Conservation (phyloP, 1,140 invertebrate genomes). For the Sminthurinus signatus region DNA sequence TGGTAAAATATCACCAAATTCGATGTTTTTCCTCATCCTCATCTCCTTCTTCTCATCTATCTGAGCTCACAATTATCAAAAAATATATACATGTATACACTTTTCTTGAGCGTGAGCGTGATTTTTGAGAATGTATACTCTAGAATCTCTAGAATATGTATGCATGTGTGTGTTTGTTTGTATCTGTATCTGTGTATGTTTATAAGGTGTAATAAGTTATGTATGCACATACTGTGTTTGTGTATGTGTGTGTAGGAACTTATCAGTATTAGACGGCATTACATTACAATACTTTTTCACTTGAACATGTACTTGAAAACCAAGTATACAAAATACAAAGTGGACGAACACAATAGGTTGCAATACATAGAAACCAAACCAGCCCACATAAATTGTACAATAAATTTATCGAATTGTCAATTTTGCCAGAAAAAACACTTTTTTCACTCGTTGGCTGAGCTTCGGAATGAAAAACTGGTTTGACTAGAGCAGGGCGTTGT, state of each 20-base stretch:
- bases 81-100: constrained; percentile 6
- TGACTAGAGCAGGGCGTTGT: constrained; percentile 37
- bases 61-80: too few relatives aligned
- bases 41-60: constrained; percentile 4
- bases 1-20: constrained; percentile 37
- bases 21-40: constrained; percentile 1
- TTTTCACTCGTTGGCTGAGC: constrained; percentile 24
- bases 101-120: constrained; percentile 14
- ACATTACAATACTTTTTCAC: too few relatives aligned
- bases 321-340: not conserved
- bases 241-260: too few relatives aligned
- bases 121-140: too few relatives aligned
- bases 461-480: constrained; percentile 35
- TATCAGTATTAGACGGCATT: too few relatives aligned
- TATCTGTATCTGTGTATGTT: too few relatives aligned
- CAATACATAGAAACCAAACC: constrained; percentile 15
- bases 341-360: constrained; percentile 8
- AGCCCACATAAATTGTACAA: constrained; percentile 39
- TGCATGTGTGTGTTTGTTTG: too few relatives aligned
- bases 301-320: too few relatives aligned
- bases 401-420: constrained; percentile 42
- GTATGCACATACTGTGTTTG: too few relatives aligned
- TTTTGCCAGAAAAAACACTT: constrained; percentile 37
- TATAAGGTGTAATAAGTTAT: too few relatives aligned
- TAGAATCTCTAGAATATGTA: too few relatives aligned